phyloP scores from a whole-genome alignment of 2,797 vertebrate species.

The Acridotheres tristis region DNA sequence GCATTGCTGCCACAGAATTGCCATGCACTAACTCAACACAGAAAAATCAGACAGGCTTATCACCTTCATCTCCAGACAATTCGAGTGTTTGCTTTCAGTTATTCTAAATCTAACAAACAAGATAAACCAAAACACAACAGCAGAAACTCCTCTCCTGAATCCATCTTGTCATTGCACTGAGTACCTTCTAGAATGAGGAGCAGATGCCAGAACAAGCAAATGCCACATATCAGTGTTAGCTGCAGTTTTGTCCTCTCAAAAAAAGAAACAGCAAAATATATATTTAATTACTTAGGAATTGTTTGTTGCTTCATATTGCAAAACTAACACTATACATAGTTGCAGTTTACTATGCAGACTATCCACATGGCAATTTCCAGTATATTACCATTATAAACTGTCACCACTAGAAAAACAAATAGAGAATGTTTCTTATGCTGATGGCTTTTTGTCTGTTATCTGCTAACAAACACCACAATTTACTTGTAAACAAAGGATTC shows the following conservation, averaged over 20 bases:
- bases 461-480: slow-evolving; percentile 4
- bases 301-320: not conserved
- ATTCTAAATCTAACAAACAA: not conserved
- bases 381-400: not conserved
- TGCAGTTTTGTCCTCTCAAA: not conserved
- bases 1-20: not conserved
- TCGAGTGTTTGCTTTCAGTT: not conserved
- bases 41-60: not conserved
- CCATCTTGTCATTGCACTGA: not conserved
- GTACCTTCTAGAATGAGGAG: not conserved
- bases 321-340: not conserved
- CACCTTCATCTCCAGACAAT: not conserved
- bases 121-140: not conserved
- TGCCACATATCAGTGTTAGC: not conserved
- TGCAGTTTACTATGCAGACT: not conserved
- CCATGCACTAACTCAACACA: not conserved
- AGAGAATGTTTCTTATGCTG: not conserved
- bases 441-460: not conserved
- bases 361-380: not conserved
- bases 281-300: not conserved
- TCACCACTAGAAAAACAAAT: slow-evolving; percentile 7
- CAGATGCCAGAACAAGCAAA: not conserved
- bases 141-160: not conserved
- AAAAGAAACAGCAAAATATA: not conserved
- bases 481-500: slow-evolving; percentile 14